Percentiles rank a stretch among this genome's conserved stretches.
Evolutionary conservation across 2,797 vertebrate species (phyloP).

Genomic region (Parotocinclus haroldoi): DNA sequence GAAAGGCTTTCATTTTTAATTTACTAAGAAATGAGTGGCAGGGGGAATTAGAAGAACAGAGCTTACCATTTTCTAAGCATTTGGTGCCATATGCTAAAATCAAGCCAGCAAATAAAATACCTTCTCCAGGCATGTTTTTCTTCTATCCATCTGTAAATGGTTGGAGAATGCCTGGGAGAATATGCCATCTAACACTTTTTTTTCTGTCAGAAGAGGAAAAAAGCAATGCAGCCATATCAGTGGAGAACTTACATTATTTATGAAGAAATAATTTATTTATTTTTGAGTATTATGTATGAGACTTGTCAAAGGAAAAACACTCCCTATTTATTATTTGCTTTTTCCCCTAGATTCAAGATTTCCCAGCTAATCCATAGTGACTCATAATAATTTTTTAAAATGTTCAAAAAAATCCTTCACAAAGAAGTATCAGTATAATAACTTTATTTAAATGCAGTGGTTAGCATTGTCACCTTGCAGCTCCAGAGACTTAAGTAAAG

Average conservation of each 20-base stretch:
- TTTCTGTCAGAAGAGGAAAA: background rate
- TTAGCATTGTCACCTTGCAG: no score
- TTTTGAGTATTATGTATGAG: conserved; percentile 26
- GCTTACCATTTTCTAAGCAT: background rate
- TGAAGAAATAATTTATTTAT: conserved; percentile 24
- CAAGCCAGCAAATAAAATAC: conserved; percentile 10
- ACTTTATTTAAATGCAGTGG: no score
- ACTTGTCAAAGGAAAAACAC: conserved; percentile 6
- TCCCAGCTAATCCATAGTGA: background rate
- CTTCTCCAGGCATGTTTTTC: conserved; percentile 15
- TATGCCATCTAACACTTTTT: conserved; percentile 20
- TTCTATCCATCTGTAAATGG: conserved; percentile 20
- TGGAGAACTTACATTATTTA: conserved; percentile 11
- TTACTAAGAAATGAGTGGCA: conserved; percentile 8
- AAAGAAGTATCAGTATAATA: no score
- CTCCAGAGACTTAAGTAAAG: no score
- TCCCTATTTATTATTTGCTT: conserved; percentile 11
- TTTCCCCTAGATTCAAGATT: background rate
- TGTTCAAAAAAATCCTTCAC: no score
- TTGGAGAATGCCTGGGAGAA: conserved; percentile 7
- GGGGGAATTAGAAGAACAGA: conserved; percentile 5
- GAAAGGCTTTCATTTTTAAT: background rate
- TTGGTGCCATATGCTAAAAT: conserved; percentile 31
- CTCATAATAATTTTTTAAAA: background rate
- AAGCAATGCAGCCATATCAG: conserved; percentile 6